These are phyloP conservation scores for Ceratotherium simum DNA, from an alignment of 2,113 vertebrate genomes.

Conservation along the genomic window DNA sequence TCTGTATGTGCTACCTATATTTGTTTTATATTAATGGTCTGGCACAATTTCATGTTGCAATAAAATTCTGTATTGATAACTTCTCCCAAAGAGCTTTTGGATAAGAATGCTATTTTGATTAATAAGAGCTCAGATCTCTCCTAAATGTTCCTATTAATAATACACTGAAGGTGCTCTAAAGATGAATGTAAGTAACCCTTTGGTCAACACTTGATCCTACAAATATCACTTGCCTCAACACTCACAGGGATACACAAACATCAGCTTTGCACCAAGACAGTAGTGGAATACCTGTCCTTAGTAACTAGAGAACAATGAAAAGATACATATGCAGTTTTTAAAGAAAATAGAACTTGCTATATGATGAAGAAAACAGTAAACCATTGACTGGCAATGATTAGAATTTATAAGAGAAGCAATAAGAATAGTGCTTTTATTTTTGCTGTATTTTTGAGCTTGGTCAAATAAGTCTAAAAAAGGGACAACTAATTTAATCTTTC, in stretches of 20 bases:
- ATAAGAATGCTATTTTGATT: conserved; percentile 63
- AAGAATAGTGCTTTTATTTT: not conserved
- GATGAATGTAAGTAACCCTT: not conserved
- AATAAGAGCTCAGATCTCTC: conserved; percentile 51
- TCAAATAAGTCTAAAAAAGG: not conserved
- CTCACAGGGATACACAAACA: not conserved
- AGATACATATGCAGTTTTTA: not conserved
- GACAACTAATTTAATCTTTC: not conserved
- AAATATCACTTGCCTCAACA: not conserved
- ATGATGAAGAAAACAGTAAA: not conserved
- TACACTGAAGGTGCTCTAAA: not conserved
- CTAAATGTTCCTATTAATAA: conserved; percentile 69
- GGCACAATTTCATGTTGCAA: conserved; percentile 65
- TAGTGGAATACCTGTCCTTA: not conserved
- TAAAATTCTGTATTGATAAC: conserved; percentile 75
- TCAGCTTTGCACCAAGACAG: not conserved
- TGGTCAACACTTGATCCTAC: conserved; percentile 27
- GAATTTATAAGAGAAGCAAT: not conserved
- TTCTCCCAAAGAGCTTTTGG: conserved; percentile 60
- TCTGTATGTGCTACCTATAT: conserved; percentile 69
- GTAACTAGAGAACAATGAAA: not conserved
- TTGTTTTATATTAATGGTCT: conserved; percentile 76
- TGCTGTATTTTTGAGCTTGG: not conserved
- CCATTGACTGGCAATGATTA: not conserved
- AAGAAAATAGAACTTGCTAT: not conserved